A percentile compares a stretch with the other conserved stretches of the same genome.
Conservation (phyloP, 2,113 vertebrate species). For the Chiloscyllium plagiosum region DNA sequence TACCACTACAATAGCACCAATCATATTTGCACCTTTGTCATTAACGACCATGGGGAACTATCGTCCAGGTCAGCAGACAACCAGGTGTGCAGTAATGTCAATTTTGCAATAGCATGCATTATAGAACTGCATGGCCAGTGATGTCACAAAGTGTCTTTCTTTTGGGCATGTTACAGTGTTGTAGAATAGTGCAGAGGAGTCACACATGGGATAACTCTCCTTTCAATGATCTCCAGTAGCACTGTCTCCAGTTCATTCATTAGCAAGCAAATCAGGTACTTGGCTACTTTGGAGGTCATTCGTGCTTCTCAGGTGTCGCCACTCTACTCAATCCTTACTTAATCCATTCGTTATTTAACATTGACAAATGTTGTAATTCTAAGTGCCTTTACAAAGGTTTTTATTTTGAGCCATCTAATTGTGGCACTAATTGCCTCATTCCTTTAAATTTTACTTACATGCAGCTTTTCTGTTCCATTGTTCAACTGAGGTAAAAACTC, state of each 20-base stretch:
- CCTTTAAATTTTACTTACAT: not conserved
- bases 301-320: not conserved
- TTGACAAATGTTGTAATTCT: not conserved
- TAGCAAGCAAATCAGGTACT: not conserved
- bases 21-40: not conserved
- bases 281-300: not conserved
- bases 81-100: not conserved
- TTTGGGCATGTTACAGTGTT: not conserved
- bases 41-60: not conserved
- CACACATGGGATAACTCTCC: not conserved
- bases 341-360: not conserved
- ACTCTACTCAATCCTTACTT: not conserved
- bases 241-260: not conserved
- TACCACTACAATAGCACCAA: not conserved
- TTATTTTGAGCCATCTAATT: not conserved
- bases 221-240: not conserved
- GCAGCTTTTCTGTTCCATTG: not conserved
- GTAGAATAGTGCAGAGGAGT: not conserved
- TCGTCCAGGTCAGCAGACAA: not conserved
- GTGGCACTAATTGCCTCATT: not conserved
- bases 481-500: not conserved
- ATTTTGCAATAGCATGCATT: not conserved
- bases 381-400: not conserved
- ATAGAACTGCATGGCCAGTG: not conserved
- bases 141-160: not conserved